Evolutionary conservation across 2,113 vertebrate species (phyloP), one percentile per base, ranked within the genome.

Genomic region (Upupa epops): DNA sequence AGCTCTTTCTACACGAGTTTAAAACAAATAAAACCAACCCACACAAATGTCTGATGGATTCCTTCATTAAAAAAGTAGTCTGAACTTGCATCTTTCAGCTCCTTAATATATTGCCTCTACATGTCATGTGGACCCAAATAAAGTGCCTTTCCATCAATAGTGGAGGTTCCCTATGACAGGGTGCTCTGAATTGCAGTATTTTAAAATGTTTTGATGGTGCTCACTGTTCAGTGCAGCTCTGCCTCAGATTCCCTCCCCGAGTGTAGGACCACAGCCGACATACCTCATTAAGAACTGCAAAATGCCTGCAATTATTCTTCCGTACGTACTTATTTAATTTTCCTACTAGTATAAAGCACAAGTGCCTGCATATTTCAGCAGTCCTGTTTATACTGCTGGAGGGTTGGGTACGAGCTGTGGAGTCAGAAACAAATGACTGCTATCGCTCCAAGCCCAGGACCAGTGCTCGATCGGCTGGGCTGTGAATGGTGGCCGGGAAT

Each of bases 111-210:
- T 2, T 72, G 24, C 24, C 18, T 55, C 55, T 59, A 8, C 17
- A 5, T 17, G 61, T 49, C 29, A 25, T 0, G 4, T 2, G 5
- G 45, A 42, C 32, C 13, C 11, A 0, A 3, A 22, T 21, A 55
- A 65, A 18, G 34, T 28, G 42, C 20, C 17, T 78, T 78, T 25
- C 66, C 49, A 36, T 8, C 24, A 48, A 3, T 1, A 26, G 45
- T 1, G 54, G 36, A 22, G 19, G 21, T 18, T 64, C 45, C 29
- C 13, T 4, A 7, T 17, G 51, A 28, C 22, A 11, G 37, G 31
- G 37, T 26, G 8, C n/a, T 81, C 20, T 32, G 28, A 66, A 20
- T 46, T 17, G 20, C 58, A 8, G 45, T 8, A 17, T 34, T 59
- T 36, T 29, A 18, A 55, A 55, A 18, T 21, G 16, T 3, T 12